Evolutionary conservation across 2,888 invertebrate genomes (phyloP).

Genomic region (Athalia cordata): DNA sequence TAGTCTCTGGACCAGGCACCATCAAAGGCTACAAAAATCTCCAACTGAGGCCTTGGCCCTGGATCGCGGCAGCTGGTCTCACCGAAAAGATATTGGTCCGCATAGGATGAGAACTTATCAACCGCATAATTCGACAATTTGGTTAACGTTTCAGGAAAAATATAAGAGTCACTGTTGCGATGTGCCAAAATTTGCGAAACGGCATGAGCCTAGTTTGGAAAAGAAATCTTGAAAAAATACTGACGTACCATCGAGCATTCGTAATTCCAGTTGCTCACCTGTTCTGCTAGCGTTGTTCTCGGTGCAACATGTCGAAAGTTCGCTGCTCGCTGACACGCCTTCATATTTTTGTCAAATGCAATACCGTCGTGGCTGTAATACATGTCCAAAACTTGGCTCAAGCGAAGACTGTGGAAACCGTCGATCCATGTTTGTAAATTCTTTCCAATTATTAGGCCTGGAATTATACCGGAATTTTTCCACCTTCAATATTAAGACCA

Average conservation of each 20-base stretch:
- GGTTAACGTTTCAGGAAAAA: slow-evolving; percentile 59
- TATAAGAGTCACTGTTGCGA: slow-evolving; percentile 60
- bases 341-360: slow-evolving; percentile 76
- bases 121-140: slow-evolving; percentile 57
- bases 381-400: slow-evolving; percentile 81
- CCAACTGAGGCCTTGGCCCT: slow-evolving; percentile 54
- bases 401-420: slow-evolving; percentile 74
- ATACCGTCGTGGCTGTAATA: slow-evolving; percentile 81
- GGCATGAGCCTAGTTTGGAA: slow-evolving; percentile 57
- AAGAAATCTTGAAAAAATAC: slow-evolving; percentile 16
- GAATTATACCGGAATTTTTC: slow-evolving; percentile 51
- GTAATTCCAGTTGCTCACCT: slow-evolving; percentile 56
- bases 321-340: slow-evolving; percentile 77
- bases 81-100: slow-evolving; percentile 58
- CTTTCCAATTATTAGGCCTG: slow-evolving; percentile 77
- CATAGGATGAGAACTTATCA: slow-evolving; percentile 58
- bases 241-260: not conserved
- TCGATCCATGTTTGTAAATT: slow-evolving; percentile 76
- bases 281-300: slow-evolving; percentile 60
- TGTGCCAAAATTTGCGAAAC: slow-evolving; percentile 62
- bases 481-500: not conserved
- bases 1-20: slow-evolving; percentile 60
- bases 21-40: slow-evolving; percentile 62
- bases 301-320: slow-evolving; percentile 72
- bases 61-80: slow-evolving; percentile 55